A percentile compares a stretch with the other conserved stretches of the same genome.
phyloP scores from a whole-genome alignment of 2,888 invertebrate species.

The Spatulosminthurus flaviceps region DNA sequence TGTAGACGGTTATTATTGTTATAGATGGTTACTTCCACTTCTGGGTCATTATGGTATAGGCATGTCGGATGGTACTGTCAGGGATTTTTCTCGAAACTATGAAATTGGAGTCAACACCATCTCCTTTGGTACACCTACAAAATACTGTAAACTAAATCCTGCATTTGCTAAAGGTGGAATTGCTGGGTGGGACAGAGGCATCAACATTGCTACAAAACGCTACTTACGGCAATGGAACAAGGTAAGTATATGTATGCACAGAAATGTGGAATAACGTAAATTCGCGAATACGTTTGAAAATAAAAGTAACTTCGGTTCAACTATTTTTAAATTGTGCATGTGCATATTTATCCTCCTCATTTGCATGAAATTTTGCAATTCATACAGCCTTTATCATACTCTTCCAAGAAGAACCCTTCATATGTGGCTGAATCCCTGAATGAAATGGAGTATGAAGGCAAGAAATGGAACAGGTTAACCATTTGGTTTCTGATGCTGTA shows the following conservation, averaged over 20 bases:
- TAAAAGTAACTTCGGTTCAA: background rate
- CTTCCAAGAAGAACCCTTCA: background rate
- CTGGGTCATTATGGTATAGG: slow-evolving; percentile 30
- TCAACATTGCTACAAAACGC: too few relatives aligned
- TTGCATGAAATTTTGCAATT: background rate
- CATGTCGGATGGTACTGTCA: slow-evolving; percentile 23
- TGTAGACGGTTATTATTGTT: background rate
- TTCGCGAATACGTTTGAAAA: background rate
- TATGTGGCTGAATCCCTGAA: slow-evolving; percentile 32
- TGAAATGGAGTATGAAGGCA: background rate
- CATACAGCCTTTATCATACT: slow-evolving; percentile 3
- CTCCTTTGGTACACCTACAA: slow-evolving; percentile 16
- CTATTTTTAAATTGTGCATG: background rate
- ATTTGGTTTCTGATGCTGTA: background rate
- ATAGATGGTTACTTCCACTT: slow-evolving; percentile 28
- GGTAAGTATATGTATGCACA: slow-evolving; percentile 15
- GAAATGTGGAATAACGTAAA: background rate
- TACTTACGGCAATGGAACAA: slow-evolving; percentile 20
- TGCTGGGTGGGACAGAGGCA: slow-evolving; percentile 3
- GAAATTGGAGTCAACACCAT: slow-evolving; percentile 25
- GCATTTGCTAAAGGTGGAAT: background rate
- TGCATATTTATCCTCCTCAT: background rate
- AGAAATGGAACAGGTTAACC: background rate
- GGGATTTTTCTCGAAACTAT: slow-evolving; percentile 32
- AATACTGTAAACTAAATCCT: slow-evolving; percentile 22